Evolutionary conservation across 1,140 invertebrate species (phyloP).

Genomic region (Bombus vancouverensis): DNA sequence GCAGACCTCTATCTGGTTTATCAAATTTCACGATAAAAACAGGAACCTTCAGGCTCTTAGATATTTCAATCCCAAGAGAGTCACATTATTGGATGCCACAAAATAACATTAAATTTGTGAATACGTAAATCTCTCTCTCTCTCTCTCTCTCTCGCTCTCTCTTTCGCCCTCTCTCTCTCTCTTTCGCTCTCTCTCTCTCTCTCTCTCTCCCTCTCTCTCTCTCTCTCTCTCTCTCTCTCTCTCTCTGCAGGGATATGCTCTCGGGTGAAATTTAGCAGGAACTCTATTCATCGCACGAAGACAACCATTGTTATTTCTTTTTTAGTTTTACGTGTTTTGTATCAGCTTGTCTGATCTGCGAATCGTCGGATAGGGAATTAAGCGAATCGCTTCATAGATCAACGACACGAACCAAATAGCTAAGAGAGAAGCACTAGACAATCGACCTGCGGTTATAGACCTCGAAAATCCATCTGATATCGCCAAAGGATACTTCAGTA

Average conservation of each 20-base stretch:
- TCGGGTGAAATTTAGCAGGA: not conserved
- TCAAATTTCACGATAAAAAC: not conserved
- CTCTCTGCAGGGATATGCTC: not conserved
- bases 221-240: fast-evolving
- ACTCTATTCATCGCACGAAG: not conserved
- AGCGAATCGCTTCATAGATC: conserved; percentile 14
- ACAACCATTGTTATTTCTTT: not conserved
- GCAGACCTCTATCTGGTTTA: not conserved
- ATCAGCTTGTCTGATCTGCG: not conserved
- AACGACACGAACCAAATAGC: conserved; percentile 3
- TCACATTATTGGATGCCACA: not conserved
- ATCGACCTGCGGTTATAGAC: conserved; percentile 45
- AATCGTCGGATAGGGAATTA: not conserved
- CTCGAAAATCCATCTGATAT: conserved; percentile 30
- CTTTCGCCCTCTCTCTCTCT: too few relatives aligned
- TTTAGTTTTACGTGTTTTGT: not conserved
- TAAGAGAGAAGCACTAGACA: conserved; percentile 1
- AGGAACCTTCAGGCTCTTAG: not conserved
- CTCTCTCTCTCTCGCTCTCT: too few relatives aligned
- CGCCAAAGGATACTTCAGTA: not conserved
- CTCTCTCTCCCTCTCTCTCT: too few relatives aligned
- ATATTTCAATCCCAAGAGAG: not conserved
- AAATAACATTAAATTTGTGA: not conserved
- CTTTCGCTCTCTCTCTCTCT: too few relatives aligned
- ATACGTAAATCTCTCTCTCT: not conserved